These are phyloP conservation scores for Adelges cooleyi DNA, from an alignment of 1,140 invertebrate species.

Conservation along the genomic window DNA sequence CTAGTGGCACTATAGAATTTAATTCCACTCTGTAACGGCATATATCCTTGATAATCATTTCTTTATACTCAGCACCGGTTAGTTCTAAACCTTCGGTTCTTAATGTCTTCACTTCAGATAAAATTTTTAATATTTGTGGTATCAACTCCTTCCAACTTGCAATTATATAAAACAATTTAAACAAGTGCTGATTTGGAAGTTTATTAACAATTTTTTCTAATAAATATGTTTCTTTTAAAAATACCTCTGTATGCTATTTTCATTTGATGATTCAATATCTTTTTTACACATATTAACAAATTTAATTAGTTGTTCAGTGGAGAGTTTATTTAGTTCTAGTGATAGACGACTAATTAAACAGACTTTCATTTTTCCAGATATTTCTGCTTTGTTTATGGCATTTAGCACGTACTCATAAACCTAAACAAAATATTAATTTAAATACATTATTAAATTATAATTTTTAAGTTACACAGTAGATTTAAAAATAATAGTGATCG, in stretches of 20 bases:
- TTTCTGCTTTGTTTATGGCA: background rate
- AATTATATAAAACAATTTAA: conserved; percentile 15
- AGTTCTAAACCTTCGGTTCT: conserved; percentile 38
- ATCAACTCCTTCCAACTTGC: conserved; percentile 45
- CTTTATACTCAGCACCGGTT: conserved; percentile 41
- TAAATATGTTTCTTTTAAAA: no score
- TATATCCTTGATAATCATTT: conserved; percentile 39
- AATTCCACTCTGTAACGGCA: conserved; percentile 38
- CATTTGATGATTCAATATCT: conserved; percentile 2
- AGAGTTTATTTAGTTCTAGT: conserved; percentile 14
- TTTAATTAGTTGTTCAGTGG: background rate
- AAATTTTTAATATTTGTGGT: conserved; percentile 39
- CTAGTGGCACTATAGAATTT: conserved; percentile 38
- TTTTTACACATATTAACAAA: conserved; percentile 26
- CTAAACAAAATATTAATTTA: background rate
- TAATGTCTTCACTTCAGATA: conserved; percentile 40
- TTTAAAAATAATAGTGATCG: no score
- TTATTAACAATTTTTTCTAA: no score
- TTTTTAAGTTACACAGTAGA: no score
- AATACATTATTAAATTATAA: no score
- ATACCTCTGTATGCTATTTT: conserved; percentile 14
- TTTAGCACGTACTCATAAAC: conserved; percentile 25
- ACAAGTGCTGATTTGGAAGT: background rate
- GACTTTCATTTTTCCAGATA: conserved; percentile 18
- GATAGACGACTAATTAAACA: conserved; percentile 16